phyloP scores from a whole-genome alignment of 2,797 vertebrate species.

The Urosaurus nigricauda region DNA sequence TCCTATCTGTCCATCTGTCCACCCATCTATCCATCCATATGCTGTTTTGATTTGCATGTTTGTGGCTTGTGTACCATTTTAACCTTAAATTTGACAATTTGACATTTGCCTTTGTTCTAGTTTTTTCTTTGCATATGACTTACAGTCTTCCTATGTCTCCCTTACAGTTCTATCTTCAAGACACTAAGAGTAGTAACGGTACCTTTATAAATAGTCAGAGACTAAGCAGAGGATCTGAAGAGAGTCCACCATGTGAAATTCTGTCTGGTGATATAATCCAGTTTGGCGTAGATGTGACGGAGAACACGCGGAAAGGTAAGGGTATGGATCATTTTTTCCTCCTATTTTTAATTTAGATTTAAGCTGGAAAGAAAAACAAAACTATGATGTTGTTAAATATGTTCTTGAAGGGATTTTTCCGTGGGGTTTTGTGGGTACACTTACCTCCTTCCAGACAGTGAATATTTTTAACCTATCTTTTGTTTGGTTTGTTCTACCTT shows the following conservation, averaged over 20 bases:
- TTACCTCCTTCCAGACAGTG: background rate
- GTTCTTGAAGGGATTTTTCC: background rate
- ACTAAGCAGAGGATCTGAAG: constrained; percentile 97
- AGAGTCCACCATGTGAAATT: constrained; percentile 98
- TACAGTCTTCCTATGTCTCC: constrained; percentile 49
- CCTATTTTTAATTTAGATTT: background rate
- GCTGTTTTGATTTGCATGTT: background rate
- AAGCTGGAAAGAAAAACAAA: background rate
- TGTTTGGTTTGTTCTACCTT: background rate
- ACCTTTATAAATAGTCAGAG: constrained; percentile 99
- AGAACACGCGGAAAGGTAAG: constrained; percentile 99
- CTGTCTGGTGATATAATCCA: constrained; percentile 98
- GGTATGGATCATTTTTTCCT: constrained; percentile 65
- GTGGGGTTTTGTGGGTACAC: background rate
- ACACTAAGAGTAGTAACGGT: constrained; percentile 99
- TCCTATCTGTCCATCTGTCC: too few relatives aligned
- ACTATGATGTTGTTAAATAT: background rate
- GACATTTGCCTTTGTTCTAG: constrained; percentile 23
- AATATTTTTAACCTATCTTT: background rate
- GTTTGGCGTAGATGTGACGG: constrained; percentile 98
- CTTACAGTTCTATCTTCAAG: constrained; percentile 97
- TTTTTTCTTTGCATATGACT: background rate
- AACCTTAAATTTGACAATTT: constrained; percentile 27
- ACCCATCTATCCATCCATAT: background rate
- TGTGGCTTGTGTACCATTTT: background rate